Percentiles rank a stretch among this genome's conserved stretches.
These are phyloP conservation scores for Panthera tigris DNA, from an alignment of 2,113 vertebrate genomes.

Conservation along the genomic window DNA sequence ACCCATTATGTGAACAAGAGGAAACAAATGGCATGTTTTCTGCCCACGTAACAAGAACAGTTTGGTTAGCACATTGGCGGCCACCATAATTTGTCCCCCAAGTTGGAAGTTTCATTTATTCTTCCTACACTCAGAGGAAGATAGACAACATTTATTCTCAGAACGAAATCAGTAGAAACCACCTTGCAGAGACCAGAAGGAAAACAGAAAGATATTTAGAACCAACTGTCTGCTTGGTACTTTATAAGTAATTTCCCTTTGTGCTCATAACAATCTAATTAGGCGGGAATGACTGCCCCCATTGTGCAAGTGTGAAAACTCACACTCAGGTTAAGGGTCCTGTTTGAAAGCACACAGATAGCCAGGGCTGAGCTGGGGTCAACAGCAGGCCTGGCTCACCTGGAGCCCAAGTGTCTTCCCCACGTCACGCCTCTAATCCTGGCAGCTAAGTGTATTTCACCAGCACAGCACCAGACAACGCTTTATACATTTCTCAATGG, in stretches of 20 bases:
- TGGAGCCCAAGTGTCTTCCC: rapidly evolving
- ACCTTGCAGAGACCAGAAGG: not conserved
- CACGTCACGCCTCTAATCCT: rapidly evolving
- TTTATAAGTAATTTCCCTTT: not conserved
- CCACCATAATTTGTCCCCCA: not conserved
- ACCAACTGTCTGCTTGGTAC: too few species aligned
- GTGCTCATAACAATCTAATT: not conserved
- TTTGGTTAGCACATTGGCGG: not conserved
- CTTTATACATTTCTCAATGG: not conserved
- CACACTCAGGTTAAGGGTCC: not conserved
- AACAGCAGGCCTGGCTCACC: not conserved
- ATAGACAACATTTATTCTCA: not conserved
- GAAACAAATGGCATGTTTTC: not conserved
- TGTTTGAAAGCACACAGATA: not conserved
- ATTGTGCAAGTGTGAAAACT: not conserved
- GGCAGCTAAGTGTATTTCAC: not conserved
- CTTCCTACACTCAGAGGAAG: not conserved
- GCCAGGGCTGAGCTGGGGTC: not conserved
- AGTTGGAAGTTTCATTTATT: not conserved
- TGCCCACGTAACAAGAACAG: not conserved
- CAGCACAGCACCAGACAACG: rapidly evolving
- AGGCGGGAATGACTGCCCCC: not conserved
- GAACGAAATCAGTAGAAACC: not conserved
- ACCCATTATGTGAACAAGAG: not conserved
- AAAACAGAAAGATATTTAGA: not conserved